Evolutionary conservation across 1,140 invertebrate species (phyloP).

Genomic region (Drosophila littoralis): DNA sequence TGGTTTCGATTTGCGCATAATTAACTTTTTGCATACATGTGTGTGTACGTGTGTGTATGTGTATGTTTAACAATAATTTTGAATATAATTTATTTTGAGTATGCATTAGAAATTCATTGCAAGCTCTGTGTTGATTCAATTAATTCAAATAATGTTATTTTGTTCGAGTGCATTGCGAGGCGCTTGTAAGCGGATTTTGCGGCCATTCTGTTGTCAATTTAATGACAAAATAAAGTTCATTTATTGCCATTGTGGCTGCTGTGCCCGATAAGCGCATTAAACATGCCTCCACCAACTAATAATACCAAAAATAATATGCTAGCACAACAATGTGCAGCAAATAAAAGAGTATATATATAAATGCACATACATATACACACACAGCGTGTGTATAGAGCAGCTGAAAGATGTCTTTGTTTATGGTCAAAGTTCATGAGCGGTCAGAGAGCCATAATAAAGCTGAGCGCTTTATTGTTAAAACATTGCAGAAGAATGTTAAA

Average conservation of each 20-base stretch:
- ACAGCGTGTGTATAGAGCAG: background rate
- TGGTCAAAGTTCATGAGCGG: background rate
- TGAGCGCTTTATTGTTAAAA: background rate
- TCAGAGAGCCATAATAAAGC: background rate
- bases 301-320: constrained; percentile 1
- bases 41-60: background rate
- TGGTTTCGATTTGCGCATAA: constrained; percentile 58
- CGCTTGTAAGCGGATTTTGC: constrained; percentile 29
- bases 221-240: constrained; percentile 10
- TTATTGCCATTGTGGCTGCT: constrained; percentile 5
- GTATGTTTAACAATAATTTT: background rate
- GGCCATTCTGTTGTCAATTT: constrained; percentile 18
- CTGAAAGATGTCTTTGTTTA: background rate
- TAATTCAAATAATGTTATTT: background rate
- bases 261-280: constrained; percentile 29
- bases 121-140: constrained; percentile 6
- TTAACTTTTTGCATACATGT: constrained; percentile 42
- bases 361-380: no score
- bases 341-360: no score
- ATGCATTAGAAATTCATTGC: background rate
- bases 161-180: background rate
- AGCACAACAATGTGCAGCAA: constrained; percentile 2
- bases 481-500: background rate
- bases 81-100: background rate
- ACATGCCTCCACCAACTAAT: constrained; percentile 24